Base-by-base conservation (phyloP, 1,140 invertebrate species). In the Cherax destructor region DNA sequence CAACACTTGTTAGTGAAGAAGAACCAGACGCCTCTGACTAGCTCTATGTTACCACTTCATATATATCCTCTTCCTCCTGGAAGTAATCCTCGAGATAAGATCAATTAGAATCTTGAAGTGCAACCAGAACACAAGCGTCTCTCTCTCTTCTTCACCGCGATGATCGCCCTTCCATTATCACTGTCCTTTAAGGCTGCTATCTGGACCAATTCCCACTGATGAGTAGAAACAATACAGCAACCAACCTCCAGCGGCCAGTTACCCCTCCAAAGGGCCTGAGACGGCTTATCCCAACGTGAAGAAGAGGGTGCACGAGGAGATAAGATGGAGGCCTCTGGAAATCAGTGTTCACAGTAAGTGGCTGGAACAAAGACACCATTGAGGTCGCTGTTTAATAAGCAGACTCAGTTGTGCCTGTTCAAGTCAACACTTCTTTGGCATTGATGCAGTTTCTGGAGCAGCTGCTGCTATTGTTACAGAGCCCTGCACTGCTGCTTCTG, bases 211-310 rank as follows among this genome's bases (percentile, higher is more conserved):
- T 74, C 69, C 24, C 24, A 21, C n/a, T 74, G 69, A 74, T 9
- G 69, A 74, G n/a, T 74, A 4, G 69, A 74, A 74, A 74, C 69
- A 24, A 30, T 30, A 30, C n/a, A 24, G 24, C n/a, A 30, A 3
- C 21, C n/a, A 30, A 21, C n/a, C 4, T 24, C 16, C 6, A 56
- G 13, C 50, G 50, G 4, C 50, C n/a, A 50, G n/a, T 24, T 50
- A 56, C 50, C 49, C 79, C 50, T 30, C 50, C 79, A n/a, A 81
- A 81, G 79, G 79, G 79, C 79, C 56, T 56, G 79, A 81, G 79
- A 21, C 79, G 79, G 79, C 79, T 81, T 59, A 81, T 81, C 79
- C 79, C 24, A 21, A 50, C 79, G 50, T 59, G 50, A 30, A 81
- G 56, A 50, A 56, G 79, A n/a, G 24, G 79, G 79, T 59, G 79